Evolutionary conservation across 2,888 invertebrate genomes (phyloP), one percentile per base, ranked within the genome.

Genomic region (Hirtodrosophila cameraria): DNA sequence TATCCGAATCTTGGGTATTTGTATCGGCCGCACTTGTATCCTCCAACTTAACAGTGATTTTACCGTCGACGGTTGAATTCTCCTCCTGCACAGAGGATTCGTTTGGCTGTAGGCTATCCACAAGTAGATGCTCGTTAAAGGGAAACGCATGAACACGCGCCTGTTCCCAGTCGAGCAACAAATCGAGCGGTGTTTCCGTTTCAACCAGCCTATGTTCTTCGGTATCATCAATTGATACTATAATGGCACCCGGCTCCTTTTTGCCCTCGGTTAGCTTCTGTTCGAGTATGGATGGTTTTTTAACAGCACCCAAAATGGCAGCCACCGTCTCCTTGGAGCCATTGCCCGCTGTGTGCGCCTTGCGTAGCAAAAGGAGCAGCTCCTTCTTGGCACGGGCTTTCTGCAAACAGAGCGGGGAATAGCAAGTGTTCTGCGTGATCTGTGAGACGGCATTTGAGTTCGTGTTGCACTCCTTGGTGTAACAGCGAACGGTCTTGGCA

Each of bases 351-450:
- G 92, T 91, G 71, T 94, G 95, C 2, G 94, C 94, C 88, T 93
- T 94, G 88, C 94, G 91, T 86, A 94, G 85, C 75, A 94, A 83
- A 55, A 92, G 78, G 75, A 94, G 88, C 42, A 96, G 90, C 81
- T 96, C 94, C 72, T 94, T 93, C 42, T 96, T 93, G 3, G 96
- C 92, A 74, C 93, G 93, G 3, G 93, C 93, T 87, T 95, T 94
- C 87, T 94, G 94, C 48, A 96, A 92, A 88, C 97, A 97, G 39
- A 95, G 90, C 0, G 97, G 96, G 0, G 97, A 97, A 88, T 96
- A 97, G 83, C 97, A 97, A 42, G 88, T 92, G 31, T 90, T 90
- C 60, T 90, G 90, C 67, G 92, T 91, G 91, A 86, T 94, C 89
- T 90, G 92, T 70, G 93, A 93, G 63, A 92, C 91, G 38, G 92